Percentiles rank a stretch among this genome's conserved stretches.
These are phyloP conservation scores for Dinocampus coccinellae DNA, from an alignment of 2,888 invertebrate genomes.

Conservation along the genomic window DNA sequence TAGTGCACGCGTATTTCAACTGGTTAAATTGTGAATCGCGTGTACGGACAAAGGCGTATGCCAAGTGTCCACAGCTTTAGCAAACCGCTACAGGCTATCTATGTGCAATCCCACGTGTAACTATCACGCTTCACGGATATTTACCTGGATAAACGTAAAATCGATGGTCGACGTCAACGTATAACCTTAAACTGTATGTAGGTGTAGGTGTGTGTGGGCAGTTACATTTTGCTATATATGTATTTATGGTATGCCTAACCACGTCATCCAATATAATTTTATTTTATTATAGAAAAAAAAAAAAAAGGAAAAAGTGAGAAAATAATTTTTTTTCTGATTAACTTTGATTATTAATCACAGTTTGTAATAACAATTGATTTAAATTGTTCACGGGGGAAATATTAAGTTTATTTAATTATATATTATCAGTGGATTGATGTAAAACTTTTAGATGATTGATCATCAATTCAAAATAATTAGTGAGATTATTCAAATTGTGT, in stretches of 20 bases:
- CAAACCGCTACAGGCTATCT: slow-evolving; percentile 35
- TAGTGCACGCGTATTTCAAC: slow-evolving; percentile 32
- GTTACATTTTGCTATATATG: no score
- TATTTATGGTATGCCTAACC: no score
- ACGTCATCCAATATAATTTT: background rate
- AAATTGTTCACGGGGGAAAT: no score
- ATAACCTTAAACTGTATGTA: slow-evolving; percentile 47
- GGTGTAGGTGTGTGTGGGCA: no score
- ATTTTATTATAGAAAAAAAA: background rate
- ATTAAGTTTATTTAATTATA: background rate
- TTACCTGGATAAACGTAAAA: slow-evolving; percentile 65
- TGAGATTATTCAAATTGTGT: no score
- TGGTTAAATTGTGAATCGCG: slow-evolving; percentile 49
- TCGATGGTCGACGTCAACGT: slow-evolving; percentile 58
- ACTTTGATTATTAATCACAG: background rate
- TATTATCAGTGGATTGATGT: no score
- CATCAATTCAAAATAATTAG: no score
- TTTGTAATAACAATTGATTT: background rate
- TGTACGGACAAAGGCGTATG: slow-evolving; percentile 35
- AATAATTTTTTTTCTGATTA: no score
- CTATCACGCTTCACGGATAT: slow-evolving; percentile 65
- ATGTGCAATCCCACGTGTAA: slow-evolving; percentile 62
- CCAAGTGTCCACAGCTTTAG: slow-evolving; percentile 36
- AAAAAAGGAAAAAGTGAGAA: no score
- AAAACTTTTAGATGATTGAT: no score